Evolutionary conservation across 2,113 vertebrate genomes (phyloP).

Genomic region (Serinus canaria): DNA sequence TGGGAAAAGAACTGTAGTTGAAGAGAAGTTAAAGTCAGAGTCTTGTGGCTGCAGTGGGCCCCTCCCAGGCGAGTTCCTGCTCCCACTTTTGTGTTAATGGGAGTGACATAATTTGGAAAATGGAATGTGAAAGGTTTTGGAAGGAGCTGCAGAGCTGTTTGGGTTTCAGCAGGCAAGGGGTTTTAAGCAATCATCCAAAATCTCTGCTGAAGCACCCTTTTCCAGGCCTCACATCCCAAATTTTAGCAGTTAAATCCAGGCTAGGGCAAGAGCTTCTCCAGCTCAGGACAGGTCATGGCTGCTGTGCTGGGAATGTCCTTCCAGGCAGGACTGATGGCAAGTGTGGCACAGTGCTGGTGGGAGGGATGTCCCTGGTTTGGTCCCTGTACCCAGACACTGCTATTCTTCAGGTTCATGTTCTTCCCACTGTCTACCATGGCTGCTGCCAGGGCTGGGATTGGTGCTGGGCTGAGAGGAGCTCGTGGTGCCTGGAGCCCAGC

Average conservation of each 20-base stretch:
- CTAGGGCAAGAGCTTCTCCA: not conserved
- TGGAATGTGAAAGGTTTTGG: not conserved
- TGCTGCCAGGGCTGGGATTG: not conserved
- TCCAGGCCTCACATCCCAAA: not conserved
- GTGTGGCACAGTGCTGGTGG: fast-evolving
- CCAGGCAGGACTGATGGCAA: not conserved
- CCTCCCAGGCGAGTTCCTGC: not conserved
- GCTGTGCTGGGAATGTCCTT: not conserved
- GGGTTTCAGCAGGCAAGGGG: not conserved
- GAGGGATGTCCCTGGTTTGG: not conserved
- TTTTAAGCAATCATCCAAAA: not conserved
- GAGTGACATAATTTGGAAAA: not conserved
- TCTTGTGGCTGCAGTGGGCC: not conserved
- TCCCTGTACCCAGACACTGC: fast-evolving
- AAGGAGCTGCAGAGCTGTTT: not conserved
- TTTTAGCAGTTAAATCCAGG: not conserved
- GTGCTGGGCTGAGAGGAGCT: fast-evolving
- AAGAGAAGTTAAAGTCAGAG: not conserved
- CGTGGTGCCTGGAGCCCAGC: fast-evolving
- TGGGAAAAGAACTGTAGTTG: not conserved
- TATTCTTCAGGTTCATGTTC: not conserved
- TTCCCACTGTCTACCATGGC: not conserved
- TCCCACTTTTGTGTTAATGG: not conserved
- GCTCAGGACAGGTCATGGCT: not conserved
- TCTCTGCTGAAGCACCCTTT: not conserved